Evolutionary conservation across 2,797 vertebrate species (phyloP).

Genomic region (Darevskia nairensis): DNA sequence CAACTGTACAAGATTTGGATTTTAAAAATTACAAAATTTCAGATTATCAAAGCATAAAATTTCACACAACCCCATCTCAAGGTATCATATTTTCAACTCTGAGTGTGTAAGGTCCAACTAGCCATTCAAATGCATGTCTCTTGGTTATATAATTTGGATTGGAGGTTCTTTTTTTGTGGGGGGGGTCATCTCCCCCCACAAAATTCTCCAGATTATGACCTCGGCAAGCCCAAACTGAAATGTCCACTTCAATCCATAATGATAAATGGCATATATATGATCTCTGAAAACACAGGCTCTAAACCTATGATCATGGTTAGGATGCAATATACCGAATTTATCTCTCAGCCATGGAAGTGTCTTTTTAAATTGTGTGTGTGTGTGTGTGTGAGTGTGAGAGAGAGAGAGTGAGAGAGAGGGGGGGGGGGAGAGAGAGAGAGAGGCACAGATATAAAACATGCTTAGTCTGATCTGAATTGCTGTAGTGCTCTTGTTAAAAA

Average conservation of each 20-base stretch:
- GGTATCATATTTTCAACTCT: background rate
- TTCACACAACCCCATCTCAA: background rate
- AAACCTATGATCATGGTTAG: constrained; percentile 25
- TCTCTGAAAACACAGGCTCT: constrained; percentile 13
- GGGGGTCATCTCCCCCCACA: background rate
- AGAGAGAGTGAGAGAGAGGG: too few relatives aligned
- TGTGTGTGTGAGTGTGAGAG: background rate
- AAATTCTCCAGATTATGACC: background rate
- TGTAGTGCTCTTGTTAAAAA: constrained; percentile 74
- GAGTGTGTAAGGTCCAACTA: background rate
- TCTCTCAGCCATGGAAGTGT: constrained; percentile 8
- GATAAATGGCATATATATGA: background rate
- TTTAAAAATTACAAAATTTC: too few relatives aligned
- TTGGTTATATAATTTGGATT: background rate
- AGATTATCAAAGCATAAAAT: background rate
- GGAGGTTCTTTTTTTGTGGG: too few relatives aligned
- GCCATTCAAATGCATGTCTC: background rate
- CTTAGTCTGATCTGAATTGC: constrained; percentile 71
- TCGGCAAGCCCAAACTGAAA: background rate
- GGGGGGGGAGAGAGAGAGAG: background rate
- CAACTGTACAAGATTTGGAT: background rate
- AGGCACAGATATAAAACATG: constrained; percentile 59
- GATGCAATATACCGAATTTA: constrained; percentile 51
- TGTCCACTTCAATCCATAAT: background rate
- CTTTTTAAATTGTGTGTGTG: constrained; percentile 32